Conservation (phyloP, 2,113 vertebrate species). For the Actinemys pallida region DNA sequence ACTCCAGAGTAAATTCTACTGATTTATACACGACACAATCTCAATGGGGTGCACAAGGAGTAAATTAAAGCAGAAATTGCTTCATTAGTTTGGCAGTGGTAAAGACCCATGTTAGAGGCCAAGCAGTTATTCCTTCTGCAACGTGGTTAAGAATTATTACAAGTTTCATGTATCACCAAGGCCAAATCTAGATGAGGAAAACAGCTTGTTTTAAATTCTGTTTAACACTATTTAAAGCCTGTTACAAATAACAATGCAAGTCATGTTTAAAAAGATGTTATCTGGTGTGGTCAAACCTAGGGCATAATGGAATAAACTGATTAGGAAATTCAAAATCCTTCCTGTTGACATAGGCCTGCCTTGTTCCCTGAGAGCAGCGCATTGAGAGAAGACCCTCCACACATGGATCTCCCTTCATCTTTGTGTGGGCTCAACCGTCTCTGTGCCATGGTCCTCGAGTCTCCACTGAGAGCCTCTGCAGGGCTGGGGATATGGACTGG, state of each 20-base stretch:
- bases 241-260: background rate
- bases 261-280: background rate
- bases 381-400: background rate
- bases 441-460: background rate
- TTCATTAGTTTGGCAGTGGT: background rate
- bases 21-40: rapidly evolving
- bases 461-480: background rate
- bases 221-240: background rate
- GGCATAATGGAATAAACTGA: constrained; percentile 3
- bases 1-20: background rate
- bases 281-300: background rate
- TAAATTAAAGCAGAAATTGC: constrained; percentile 22
- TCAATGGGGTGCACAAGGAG: background rate
- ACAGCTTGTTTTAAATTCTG: background rate
- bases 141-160: constrained; percentile 4
- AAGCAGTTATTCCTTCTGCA: background rate
- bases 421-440: background rate
- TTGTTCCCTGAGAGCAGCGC: background rate
- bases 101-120: background rate
- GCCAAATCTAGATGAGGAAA: background rate
- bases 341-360: background rate
- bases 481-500: background rate
- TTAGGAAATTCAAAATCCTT: background rate
- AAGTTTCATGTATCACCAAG: background rate
- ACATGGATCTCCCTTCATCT: too few species aligned